A percentile compares a stretch with the other conserved stretches of the same genome.
These are phyloP conservation scores for Watsonalla cultraria DNA, from an alignment of 2,888 invertebrate genomes.

Conservation along the genomic window DNA sequence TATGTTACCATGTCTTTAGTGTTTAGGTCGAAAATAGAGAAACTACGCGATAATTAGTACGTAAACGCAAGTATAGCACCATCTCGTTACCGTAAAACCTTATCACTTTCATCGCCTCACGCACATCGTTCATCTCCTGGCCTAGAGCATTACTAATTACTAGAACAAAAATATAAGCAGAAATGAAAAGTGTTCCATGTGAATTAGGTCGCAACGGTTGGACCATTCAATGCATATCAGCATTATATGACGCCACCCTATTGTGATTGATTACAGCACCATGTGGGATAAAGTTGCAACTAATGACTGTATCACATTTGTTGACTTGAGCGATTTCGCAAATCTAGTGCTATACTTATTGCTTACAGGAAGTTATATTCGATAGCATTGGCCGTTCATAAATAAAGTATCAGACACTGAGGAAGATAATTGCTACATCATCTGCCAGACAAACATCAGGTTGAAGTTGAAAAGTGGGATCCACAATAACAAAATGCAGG, in stretches of 20 bases:
- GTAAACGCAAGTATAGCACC: constrained; percentile 29
- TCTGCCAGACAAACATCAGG: too few species aligned
- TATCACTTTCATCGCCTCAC: constrained; percentile 42
- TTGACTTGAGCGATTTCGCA: neutral
- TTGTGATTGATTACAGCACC: constrained; percentile 14
- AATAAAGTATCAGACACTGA: too few species aligned
- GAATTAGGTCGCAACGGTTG: constrained; percentile 32
- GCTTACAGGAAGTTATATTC: neutral
- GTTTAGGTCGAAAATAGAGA: constrained; percentile 12
- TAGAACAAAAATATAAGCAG: constrained; percentile 30
- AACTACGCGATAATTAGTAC: constrained; percentile 28
- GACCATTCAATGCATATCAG: constrained; percentile 18
- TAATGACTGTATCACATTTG: neutral
- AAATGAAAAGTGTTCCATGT: constrained; percentile 45
- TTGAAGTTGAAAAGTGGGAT: too few species aligned
- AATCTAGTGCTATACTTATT: too few species aligned
- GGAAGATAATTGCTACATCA: too few species aligned
- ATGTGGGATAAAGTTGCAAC: constrained; percentile 1
- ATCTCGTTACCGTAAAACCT: constrained; percentile 24
- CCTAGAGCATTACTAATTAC: constrained; percentile 44
- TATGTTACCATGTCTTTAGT: too few species aligned
- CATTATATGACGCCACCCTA: constrained; percentile 14
- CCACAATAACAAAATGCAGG: too few species aligned
- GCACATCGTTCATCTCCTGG: constrained; percentile 26
- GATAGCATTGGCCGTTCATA: neutral